Conservation (phyloP, 1,140 invertebrate genomes). For the Ceratina japonica region DNA sequence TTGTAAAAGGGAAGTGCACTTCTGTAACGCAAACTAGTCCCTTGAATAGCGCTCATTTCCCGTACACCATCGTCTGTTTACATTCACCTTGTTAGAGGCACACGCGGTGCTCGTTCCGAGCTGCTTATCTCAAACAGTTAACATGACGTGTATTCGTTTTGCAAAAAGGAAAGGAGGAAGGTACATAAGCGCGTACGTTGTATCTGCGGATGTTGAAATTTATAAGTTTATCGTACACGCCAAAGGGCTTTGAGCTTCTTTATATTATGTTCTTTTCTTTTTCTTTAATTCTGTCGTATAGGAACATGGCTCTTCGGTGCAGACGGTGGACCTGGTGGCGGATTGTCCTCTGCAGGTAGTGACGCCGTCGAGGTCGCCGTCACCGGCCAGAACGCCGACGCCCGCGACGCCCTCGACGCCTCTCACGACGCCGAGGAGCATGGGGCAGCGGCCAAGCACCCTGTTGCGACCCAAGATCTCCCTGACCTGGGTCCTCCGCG, state of each 20-base stretch:
- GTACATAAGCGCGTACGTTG: not conserved
- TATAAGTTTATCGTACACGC: too few species aligned
- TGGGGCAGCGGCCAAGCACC: constrained; percentile 80
- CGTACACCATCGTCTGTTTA: constrained; percentile 6
- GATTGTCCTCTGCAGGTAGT: constrained; percentile 66
- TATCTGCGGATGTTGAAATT: too few species aligned
- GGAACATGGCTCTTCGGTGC: constrained; percentile 69
- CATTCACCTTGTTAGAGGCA: constrained; percentile 9
- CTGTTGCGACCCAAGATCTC: constrained; percentile 84
- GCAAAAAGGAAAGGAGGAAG: not conserved
- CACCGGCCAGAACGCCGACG: constrained; percentile 52
- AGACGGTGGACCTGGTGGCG: constrained; percentile 73
- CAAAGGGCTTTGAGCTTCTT: too few species aligned
- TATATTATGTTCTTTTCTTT: not conserved
- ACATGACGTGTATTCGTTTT: not conserved
- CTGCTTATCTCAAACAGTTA: not conserved
- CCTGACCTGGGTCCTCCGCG: constrained; percentile 84
- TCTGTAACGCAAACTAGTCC: constrained; percentile 22
- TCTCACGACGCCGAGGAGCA: constrained; percentile 62
- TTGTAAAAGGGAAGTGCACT: constrained; percentile 30
- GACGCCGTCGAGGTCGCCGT: constrained; percentile 59
- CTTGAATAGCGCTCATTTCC: constrained; percentile 22
- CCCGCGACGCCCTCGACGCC: constrained; percentile 35
- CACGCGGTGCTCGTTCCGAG: not conserved
- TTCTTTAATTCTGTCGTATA: constrained; percentile 24